Base-by-base conservation (phyloP, 2,888 invertebrate species). In the Drosophila hawaiiensis region DNA sequence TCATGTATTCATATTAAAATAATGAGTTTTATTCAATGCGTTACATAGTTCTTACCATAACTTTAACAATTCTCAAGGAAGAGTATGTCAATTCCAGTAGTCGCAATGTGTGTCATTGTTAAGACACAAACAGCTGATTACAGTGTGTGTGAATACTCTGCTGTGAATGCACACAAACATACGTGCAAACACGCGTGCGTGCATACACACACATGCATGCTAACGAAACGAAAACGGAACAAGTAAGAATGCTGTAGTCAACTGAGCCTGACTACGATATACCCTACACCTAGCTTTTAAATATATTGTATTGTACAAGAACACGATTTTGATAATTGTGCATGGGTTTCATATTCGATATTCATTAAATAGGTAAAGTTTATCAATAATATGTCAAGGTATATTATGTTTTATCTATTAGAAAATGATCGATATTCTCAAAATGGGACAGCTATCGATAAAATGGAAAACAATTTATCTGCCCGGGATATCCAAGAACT, bases 41-140 rank as follows among this genome's bases (percentile, higher is more conserved):
- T 31, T 22, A 12, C 59, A 59, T 47, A 19, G 6, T 59, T 29
- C 10, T n/a, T 9, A 31, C 16, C 6, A 33, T 19, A 25, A 25
- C 47, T 47, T 9, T 16, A 9, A 47, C 47, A 47, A 25, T 3
- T 0, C 16, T 16, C 5, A 22, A 2, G 12, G 16, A 19, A 29
- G 47, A 47, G 53, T n/a, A 31, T 33, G 10, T 4, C 29, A 53
- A 43, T 39, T 16, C 41, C 69, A 43, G 50, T 35, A 31, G 49
- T 53, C 33, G 7, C 66, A 67, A 78, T 69, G 62, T 78, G 78
- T 81, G 78, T 78, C 78, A 78, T 78, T 69, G 66, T 39, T 69
- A 82, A 64, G 55, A 58, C 63, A 14, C 54, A 37, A 82, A 82
- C 80, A 80, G 80, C 80, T 80, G 80, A 82, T 72, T 75, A 70